These are phyloP conservation scores for Trisateles emortualis DNA, from an alignment of 2,888 invertebrate species.

Conservation along the genomic window DNA sequence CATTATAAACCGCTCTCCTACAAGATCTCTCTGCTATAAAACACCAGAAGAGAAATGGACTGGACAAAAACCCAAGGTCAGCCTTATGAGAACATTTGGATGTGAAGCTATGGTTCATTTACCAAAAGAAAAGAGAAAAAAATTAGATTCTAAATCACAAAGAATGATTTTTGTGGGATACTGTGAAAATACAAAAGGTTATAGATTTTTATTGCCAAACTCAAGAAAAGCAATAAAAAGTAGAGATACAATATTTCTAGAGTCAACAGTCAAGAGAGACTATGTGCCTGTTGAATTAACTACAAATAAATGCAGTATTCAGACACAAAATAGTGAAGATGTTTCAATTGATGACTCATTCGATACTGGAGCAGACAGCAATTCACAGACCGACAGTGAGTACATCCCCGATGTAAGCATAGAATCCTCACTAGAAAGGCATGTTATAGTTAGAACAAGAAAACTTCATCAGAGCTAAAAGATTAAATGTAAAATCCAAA, in stretches of 20 bases:
- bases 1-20: no score
- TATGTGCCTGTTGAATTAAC: not conserved
- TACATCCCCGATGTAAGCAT: no score
- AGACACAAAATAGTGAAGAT: no score
- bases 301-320: no score
- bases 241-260: not conserved
- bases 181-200: slow-evolving; percentile 1
- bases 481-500: no score
- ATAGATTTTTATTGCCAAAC: no score
- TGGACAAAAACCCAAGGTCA: not conserved
- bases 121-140: slow-evolving; percentile 3
- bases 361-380: no score
- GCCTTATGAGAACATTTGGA: slow-evolving; percentile 1
- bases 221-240: not conserved
- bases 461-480: no score
- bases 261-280: not conserved
- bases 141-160: slow-evolving; percentile 8
- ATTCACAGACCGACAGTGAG: no score
- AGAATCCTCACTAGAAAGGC: no score
- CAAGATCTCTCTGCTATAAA: not conserved
- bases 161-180: slow-evolving; percentile 11
- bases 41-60: slow-evolving; percentile 2
- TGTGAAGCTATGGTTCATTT: slow-evolving; percentile 1
- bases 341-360: no score
- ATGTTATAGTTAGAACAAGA: no score